Evolutionary conservation across 2,888 invertebrate genomes (phyloP), one percentile per base, ranked within the genome.

Genomic region (Noctua janthe): DNA sequence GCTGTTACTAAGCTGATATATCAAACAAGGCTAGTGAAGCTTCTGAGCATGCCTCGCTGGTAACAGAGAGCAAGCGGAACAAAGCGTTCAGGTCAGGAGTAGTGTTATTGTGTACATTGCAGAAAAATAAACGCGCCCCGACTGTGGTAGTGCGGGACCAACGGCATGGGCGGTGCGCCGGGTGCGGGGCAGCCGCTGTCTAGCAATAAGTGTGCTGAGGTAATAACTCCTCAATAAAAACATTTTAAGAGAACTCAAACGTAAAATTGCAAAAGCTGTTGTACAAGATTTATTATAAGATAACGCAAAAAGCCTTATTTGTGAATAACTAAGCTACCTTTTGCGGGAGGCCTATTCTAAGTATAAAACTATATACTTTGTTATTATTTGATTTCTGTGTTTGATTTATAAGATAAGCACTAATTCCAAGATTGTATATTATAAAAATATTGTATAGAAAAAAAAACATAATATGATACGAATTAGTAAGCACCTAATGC

Each of bases 91-190:
- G 71, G 72, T 59, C 51, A 64, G 49, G 56, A 49, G 56, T 56
- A 67, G 49, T 64, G 20, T 59, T 71, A 82, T 47, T 64, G 74
- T 71, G 76, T 7, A 70, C 64, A 47, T 64, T 81, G 70, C 39
- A 82, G 72, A 75, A 59, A 69, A 81, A 64, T 75, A 75, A 74
- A 56, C 39, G 81, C 71, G 62, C 29, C 29, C 13, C 7, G 67
- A 43, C 39, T 51, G 74, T 39, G 74, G n/a, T 51, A 11, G 64
- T 51, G 74, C 43, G 43, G 43, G 43, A 43, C 43, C n/a, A 4
- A 20, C 43, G 47, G 51, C 15, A 29, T 20, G 39, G 11, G 23
- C 56, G 64, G 8, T 15, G 76, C 10, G 35, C 2, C 15, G 35
- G 17, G 49, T 20, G 11, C 23, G 49, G 35, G 43, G 17, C 2